A percentile compares a stretch with the other conserved stretches of the same genome.
phyloP scores from a whole-genome alignment of 2,888 invertebrate species.

The Rhodophaea formosa region DNA sequence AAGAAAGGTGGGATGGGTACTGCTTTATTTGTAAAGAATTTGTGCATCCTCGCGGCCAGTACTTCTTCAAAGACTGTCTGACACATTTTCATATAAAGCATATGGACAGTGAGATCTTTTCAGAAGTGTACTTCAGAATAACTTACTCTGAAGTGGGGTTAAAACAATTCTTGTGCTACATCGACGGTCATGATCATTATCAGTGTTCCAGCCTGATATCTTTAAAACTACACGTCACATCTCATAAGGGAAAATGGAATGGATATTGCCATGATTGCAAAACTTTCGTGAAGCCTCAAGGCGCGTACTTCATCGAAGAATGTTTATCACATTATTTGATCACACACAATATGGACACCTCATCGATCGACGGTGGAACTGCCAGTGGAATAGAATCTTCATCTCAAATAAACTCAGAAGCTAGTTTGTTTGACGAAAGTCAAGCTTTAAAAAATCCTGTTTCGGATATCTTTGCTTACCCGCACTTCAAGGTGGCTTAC shows the following conservation, averaged over 20 bases:
- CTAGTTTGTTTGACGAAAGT: not conserved
- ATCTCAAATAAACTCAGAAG: not conserved
- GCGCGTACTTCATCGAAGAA: constrained; percentile 12
- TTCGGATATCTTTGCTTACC: constrained; percentile 29
- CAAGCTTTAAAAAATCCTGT: not conserved
- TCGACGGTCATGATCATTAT: constrained; percentile 2
- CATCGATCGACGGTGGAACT: not conserved
- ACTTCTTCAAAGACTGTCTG: not conserved
- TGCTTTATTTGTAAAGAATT: constrained; percentile 5
- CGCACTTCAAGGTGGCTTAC: constrained; percentile 61
- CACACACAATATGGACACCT: not conserved
- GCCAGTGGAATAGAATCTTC: not conserved
- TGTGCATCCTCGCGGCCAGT: not conserved
- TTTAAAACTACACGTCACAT: not conserved
- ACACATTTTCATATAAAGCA: constrained; percentile 5
- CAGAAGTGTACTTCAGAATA: constrained; percentile 11
- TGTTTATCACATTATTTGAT: constrained; percentile 31
- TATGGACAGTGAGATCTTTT: constrained; percentile 1
- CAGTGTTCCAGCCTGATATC: not conserved
- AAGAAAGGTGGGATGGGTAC: constrained; percentile 3
- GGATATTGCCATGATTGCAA: constrained; percentile 6
- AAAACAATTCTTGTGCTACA: constrained; percentile 24
- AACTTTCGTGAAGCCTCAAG: not conserved
- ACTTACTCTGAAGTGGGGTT: constrained; percentile 20
- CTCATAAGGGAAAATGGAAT: constrained; percentile 8